These are phyloP conservation scores for Calliopsis andreniformis DNA, from an alignment of 1,140 invertebrate genomes.

Conservation along the genomic window DNA sequence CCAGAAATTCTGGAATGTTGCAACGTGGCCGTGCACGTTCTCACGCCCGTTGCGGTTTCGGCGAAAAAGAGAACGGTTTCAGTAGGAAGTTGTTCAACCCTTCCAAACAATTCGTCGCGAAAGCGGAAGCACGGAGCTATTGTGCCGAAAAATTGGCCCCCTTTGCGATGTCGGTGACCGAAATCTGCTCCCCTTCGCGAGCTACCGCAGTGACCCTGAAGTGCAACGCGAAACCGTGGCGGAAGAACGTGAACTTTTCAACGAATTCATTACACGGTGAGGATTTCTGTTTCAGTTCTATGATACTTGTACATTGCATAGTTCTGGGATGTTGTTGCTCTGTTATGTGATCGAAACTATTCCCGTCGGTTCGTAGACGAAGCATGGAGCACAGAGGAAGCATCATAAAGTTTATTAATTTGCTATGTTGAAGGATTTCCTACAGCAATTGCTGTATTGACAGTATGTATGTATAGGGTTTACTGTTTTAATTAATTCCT, in stretches of 20 bases:
- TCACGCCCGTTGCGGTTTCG: background rate
- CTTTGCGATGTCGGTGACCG: background rate
- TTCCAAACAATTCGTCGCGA: background rate
- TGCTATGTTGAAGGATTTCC: no score
- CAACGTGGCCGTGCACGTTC: background rate
- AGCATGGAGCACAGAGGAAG: no score
- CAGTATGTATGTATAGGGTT: no score
- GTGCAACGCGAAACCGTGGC: background rate
- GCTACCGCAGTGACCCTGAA: no score
- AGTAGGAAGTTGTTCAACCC: background rate
- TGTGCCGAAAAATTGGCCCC: background rate
- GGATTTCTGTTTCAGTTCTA: constrained; percentile 5
- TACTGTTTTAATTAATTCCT: no score
- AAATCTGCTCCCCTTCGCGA: background rate
- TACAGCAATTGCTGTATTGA: no score
- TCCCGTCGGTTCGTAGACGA: no score
- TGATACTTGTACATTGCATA: background rate
- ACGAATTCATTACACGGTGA: constrained; percentile 6
- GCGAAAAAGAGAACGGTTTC: background rate
- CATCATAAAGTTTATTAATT: no score
- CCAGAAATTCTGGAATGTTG: background rate
- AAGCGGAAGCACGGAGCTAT: no score
- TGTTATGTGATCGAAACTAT: no score
- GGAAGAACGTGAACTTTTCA: background rate
- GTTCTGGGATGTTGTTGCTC: no score